phyloP scores from a whole-genome alignment of 2,113 vertebrate genomes.

The Amphiprion percula region DNA sequence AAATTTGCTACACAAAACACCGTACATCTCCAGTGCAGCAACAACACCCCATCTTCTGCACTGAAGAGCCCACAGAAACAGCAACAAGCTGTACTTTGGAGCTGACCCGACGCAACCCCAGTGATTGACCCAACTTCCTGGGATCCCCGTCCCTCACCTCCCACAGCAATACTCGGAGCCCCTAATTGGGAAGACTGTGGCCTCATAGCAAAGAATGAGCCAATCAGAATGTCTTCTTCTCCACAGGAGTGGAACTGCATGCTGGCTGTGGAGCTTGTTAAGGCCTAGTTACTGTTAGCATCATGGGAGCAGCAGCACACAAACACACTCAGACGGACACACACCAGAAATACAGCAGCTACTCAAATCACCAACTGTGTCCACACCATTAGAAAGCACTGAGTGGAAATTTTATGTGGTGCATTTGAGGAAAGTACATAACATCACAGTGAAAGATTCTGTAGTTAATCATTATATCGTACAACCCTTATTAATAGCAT shows the following conservation, averaged over 20 bases:
- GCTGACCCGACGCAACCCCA: conserved; percentile 18
- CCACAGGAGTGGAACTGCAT: conserved; percentile 73
- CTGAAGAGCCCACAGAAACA: conserved; percentile 1
- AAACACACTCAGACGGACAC: conserved; percentile 31
- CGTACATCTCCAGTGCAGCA: conserved; percentile 25
- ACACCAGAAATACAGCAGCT: conserved; percentile 15
- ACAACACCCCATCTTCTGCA: conserved; percentile 4
- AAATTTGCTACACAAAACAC: conserved; percentile 34
- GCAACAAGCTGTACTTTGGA: conserved; percentile 31
- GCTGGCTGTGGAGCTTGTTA: conserved; percentile 76
- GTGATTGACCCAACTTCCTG: conserved; percentile 63
- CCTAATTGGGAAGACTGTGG: conserved; percentile 72
- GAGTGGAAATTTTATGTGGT: conserved; percentile 20
- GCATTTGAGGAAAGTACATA: conserved; percentile 42
- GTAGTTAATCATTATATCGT: conserved; percentile 7
- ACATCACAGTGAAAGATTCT: conserved; percentile 15
- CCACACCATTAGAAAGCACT: conserved; percentile 27
- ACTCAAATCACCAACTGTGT: conserved; percentile 34
- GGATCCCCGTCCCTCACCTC: conserved; percentile 51
- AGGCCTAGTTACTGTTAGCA: conserved; percentile 59
- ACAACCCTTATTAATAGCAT: neutral
- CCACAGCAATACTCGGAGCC: conserved; percentile 50
- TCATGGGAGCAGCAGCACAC: conserved; percentile 54
- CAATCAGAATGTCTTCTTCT: conserved; percentile 71
- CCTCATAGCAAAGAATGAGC: conserved; percentile 56